phyloP scores from a whole-genome alignment of 2,113 vertebrate genomes.

The Cettia cetti region DNA sequence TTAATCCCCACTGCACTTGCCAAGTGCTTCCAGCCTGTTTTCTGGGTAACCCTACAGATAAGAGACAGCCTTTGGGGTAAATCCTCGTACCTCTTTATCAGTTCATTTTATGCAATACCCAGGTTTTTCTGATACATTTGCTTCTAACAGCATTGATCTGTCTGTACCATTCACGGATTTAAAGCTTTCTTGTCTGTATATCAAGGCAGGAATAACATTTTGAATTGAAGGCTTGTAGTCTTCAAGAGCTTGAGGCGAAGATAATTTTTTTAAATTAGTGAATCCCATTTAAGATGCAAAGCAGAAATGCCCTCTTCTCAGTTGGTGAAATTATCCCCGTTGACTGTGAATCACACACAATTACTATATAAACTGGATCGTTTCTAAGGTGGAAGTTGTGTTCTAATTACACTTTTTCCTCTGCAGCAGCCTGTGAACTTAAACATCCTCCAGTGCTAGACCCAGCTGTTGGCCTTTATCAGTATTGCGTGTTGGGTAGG shows the following conservation, averaged over 20 bases:
- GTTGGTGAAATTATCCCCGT: neutral
- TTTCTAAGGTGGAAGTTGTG: neutral
- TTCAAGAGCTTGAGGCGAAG: neutral
- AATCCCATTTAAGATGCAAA: conserved; percentile 3
- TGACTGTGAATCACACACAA: neutral
- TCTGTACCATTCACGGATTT: neutral
- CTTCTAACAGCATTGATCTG: neutral
- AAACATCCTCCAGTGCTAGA: neutral
- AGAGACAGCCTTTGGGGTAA: neutral
- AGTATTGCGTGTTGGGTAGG: neutral
- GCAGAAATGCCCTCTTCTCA: neutral
- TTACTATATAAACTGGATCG: neutral
- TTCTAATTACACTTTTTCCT: neutral
- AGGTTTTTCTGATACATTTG: neutral
- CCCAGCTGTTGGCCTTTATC: neutral
- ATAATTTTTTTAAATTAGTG: neutral
- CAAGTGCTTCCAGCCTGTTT: neutral
- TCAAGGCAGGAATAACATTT: neutral
- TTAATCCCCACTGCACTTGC: neutral
- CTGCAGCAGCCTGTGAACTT: neutral
- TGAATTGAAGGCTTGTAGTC: neutral
- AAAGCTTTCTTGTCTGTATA: neutral
- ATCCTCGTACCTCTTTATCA: neutral
- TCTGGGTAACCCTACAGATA: neutral
- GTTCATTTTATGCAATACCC: neutral